Conservation (phyloP, 1,140 invertebrate species). For the Gerris buenoi region DNA sequence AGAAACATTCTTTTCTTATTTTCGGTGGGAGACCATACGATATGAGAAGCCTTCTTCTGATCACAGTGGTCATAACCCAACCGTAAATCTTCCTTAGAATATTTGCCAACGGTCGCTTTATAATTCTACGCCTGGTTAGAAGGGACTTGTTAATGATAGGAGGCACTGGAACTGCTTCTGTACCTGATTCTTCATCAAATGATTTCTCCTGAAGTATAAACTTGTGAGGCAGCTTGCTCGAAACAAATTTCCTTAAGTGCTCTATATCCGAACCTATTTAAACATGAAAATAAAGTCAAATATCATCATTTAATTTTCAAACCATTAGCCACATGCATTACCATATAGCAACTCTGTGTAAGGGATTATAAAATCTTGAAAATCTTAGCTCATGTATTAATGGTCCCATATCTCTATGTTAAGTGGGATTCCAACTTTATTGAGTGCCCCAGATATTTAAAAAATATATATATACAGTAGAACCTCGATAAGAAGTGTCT, state of each 20-base stretch:
- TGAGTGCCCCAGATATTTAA: no score
- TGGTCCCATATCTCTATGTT: no score
- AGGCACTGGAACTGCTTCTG: neutral
- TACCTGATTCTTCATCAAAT: neutral
- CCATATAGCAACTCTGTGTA: no score
- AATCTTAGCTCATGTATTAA: no score
- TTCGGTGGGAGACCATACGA: neutral
- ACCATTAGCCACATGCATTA: no score
- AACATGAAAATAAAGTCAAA: neutral
- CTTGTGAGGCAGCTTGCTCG: neutral
- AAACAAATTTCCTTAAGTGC: neutral
- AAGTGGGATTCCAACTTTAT: no score
- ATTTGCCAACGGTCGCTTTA: neutral
- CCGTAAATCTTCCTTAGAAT: slow-evolving; percentile 1
- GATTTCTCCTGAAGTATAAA: neutral
- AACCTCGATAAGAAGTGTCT: no score
- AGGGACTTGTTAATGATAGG: neutral
- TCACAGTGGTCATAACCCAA: neutral
- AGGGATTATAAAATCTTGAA: no score
- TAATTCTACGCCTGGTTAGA: neutral
- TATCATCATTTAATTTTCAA: neutral
- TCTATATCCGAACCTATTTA: neutral
- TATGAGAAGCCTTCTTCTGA: neutral
- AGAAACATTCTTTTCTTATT: neutral
- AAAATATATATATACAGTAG: no score